Base-by-base conservation (phyloP, 2,113 vertebrate species). In the Stigmatopora argus region DNA sequence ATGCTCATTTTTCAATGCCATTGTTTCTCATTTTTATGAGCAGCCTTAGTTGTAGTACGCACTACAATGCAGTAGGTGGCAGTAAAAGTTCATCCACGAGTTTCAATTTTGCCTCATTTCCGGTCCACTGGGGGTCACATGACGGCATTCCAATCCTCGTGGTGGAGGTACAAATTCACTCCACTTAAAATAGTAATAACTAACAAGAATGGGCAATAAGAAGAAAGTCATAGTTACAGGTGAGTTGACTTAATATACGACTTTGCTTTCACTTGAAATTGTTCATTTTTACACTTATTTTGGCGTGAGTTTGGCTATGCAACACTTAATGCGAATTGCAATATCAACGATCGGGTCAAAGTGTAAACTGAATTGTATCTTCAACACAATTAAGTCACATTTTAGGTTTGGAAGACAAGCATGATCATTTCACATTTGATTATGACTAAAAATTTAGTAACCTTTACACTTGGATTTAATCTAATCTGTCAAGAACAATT, bases 181-280 rank as follows among this genome's bases (percentile, higher is more conserved):
- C 48, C 4, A 72, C 49, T 35, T 34, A 67, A 67, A 67, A 73
- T 52, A 70, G 0, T 31, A 53, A 60, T 49, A 70, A 12, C 35
- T 3, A 34, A 17, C 38, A 53, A 82, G 7, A n/a, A 91, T 91
- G 89, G 80, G 78, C 34, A 75, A 65, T 66, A 89, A 81, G 79
- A 89, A 79, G 74, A 90, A 81, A 64, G 87, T 90, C n/a, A 23
- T 91, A 62, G 88, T 90, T 21, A 90, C 89, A 82, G 89, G 89
- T 89, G 66, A 83, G 82, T 38, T 18, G 5, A 34, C 15, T 21
- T 12, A 34, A 73, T 14, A 34, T 14, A 19, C 15, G 17, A 44
- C 10, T 48, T 31, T 1, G 14, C 19, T 14, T 5, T 21, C 7
- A 23, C 13, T 15, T 13, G 14, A 9, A 23, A 8, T 61, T 8